These are phyloP conservation scores for Pygoscelis adeliae DNA, from an alignment of 2,113 vertebrate species.

Conservation along the genomic window DNA sequence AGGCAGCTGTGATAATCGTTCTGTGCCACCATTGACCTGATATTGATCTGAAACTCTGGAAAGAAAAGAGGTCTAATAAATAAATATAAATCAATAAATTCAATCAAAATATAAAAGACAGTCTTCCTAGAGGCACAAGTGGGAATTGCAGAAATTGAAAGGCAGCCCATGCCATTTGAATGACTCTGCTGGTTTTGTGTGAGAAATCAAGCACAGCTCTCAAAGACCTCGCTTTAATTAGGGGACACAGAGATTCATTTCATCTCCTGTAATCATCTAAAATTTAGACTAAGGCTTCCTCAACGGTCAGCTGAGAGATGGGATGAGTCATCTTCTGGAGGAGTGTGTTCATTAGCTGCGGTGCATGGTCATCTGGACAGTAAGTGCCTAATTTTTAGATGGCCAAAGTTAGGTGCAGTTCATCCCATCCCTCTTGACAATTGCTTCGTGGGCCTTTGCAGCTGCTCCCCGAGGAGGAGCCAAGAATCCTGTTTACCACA, in stretches of 20 bases:
- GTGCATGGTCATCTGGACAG: not conserved
- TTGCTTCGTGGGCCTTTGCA: not conserved
- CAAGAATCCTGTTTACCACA: not conserved
- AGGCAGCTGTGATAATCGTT: not conserved
- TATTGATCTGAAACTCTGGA: not conserved
- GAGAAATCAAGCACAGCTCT: not conserved
- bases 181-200: not conserved
- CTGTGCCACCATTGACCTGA: not conserved
- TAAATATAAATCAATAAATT: constrained; percentile 23
- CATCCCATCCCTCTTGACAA: not conserved
- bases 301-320: not conserved
- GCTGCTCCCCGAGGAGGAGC: fast-evolving
- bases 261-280: not conserved
- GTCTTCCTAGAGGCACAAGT: not conserved
- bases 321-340: not conserved
- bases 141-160: not conserved
- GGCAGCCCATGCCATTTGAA: not conserved
- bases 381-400: not conserved
- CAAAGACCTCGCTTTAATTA: not conserved
- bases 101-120: not conserved
- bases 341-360: not conserved
- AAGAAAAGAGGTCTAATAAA: constrained; percentile 24
- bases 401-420: not conserved
- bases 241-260: not conserved
- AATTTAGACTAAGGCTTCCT: not conserved